Base-by-base conservation (phyloP, 2,888 invertebrate species). In the Eupithecia pulchellata region DNA sequence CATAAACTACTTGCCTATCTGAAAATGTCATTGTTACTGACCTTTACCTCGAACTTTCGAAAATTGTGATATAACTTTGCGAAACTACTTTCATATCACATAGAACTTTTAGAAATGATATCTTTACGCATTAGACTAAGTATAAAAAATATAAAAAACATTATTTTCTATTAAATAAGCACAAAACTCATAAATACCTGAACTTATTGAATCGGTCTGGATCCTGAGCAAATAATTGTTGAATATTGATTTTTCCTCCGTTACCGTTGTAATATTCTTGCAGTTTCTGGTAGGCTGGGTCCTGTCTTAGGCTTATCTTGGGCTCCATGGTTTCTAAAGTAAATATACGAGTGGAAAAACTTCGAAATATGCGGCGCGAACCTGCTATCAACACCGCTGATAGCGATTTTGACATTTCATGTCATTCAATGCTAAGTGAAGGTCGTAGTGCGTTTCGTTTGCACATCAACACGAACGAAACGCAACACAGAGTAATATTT, bases 171-270 rank as follows among this genome's bases (percentile, higher is more conserved):
- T 8, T 25, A 58, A 66, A 69, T 72, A 30, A 67, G 34, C 63
- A 57, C 74, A 77, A 77, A 74, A 74, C 74, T 75, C 72, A 66
- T 71, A 6, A 58, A 74, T 93, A 99, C 99, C 98, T 98, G 94
- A 96, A 98, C 89, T 98, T 98, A 65, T 97, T 94, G 86, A 99
- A 99, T 73, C 99, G 96, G 36, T 96, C 93, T 0, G 97, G 92
- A 90, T 99, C 98, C 79, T 96, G 93, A 77, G 96, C 95, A 86
- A 99, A 99, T 80, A 99, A 92, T 75, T 98, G 95, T 76, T 95
- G 95, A 83, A 99, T 98, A 82, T 97, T 97, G 58, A 99, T 95
- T 81, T 96, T 96, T 32, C 95, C 94, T 17, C 96, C 97, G 84
- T 97, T 96, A 11, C 93, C 90, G 78, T 97, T 93, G 87, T 96